Conservation (phyloP, 2,113 vertebrate genomes). For the Papio anubis region DNA sequence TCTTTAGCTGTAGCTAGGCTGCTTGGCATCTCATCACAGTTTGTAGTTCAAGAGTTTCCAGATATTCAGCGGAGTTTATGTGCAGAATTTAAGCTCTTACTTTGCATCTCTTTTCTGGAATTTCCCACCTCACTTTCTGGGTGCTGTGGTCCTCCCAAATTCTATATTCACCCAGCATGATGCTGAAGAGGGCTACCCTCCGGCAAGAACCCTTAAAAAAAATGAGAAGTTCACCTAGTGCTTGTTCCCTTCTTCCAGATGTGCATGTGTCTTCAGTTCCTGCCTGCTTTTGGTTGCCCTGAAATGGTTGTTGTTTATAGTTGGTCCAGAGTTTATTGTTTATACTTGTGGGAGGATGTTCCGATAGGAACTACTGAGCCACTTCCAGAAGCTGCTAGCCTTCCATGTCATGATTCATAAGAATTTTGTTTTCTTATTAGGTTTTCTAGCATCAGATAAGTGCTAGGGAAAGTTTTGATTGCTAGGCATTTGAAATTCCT, state of each 20-base stretch:
- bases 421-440: background rate
- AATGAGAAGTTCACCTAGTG: background rate
- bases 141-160: background rate
- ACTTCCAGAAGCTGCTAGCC: background rate
- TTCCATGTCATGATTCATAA: background rate
- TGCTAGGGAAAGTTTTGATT: background rate
- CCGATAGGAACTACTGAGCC: background rate
- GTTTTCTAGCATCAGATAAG: background rate
- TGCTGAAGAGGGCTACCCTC: background rate
- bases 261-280: background rate
- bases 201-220: background rate
- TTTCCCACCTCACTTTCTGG: background rate
- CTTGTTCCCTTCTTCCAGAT: background rate
- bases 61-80: background rate
- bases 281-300: background rate
- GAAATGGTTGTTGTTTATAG: background rate
- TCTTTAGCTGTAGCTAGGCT: background rate
- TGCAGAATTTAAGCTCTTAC: background rate
- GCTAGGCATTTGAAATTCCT: constrained; percentile 37
- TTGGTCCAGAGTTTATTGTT: background rate
- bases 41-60: background rate
- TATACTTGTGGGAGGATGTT: background rate
- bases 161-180: background rate
- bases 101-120: background rate
- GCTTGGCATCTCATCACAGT: background rate